Conservation (phyloP, 1,140 invertebrate species). For the Schlechtendalia chinensis region DNA sequence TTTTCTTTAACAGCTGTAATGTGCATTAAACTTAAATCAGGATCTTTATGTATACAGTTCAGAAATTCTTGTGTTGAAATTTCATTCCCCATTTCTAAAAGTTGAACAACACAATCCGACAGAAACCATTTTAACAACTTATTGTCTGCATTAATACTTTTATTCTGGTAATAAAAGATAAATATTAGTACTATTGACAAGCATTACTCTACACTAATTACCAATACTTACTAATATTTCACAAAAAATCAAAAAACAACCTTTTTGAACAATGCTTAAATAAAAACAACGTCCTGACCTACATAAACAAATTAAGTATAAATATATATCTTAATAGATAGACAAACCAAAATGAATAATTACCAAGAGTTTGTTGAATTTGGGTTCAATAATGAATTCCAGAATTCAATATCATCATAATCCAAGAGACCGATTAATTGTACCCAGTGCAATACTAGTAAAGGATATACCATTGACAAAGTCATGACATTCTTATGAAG, state of each 20-base stretch:
- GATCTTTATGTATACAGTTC: slow-evolving; percentile 27
- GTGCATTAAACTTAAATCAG: slow-evolving; percentile 34
- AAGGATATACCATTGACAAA: slow-evolving; percentile 31
- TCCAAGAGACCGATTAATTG: slow-evolving; percentile 40
- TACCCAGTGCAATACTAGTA: slow-evolving; percentile 38
- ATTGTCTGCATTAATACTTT: slow-evolving; percentile 34
- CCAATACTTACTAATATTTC: slow-evolving; percentile 33
- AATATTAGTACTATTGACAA: background rate
- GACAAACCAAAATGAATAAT: background rate
- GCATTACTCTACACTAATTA: background rate
- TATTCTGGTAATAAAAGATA: slow-evolving; percentile 12
- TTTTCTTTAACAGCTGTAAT: slow-evolving; percentile 40
- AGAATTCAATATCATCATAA: slow-evolving; percentile 34
- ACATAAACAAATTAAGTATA: background rate
- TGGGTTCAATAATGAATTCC: slow-evolving; percentile 30
- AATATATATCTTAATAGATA: background rate
- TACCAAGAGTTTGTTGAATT: slow-evolving; percentile 20
- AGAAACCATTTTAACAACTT: slow-evolving; percentile 36
- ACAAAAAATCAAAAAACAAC: slow-evolving; percentile 40
- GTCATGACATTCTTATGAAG: slow-evolving; percentile 42
- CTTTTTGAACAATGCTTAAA: slow-evolving; percentile 36
- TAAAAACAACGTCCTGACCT: slow-evolving; percentile 28
- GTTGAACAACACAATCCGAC: slow-evolving; percentile 34
- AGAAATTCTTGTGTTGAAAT: slow-evolving; percentile 37
- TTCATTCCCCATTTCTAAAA: slow-evolving; percentile 40